Conservation (phyloP, 2,113 vertebrate species). For the Phrynocephalus versicolor region DNA sequence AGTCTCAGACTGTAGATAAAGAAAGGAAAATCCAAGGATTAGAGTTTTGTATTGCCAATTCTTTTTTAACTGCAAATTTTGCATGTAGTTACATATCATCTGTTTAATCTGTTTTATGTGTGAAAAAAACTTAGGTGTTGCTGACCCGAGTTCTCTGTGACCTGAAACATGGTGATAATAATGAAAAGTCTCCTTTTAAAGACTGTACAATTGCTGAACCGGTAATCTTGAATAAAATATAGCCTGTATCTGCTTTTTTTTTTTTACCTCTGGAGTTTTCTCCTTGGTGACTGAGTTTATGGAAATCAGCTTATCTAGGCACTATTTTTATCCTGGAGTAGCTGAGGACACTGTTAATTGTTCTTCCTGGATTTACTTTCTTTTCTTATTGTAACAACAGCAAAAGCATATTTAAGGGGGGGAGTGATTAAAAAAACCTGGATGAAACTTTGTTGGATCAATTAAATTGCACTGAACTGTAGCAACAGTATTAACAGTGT, state of each 20-base stretch:
- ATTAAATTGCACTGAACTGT: not conserved
- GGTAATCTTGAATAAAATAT: conserved; percentile 70
- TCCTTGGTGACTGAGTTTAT: conserved; percentile 33
- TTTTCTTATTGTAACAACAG: conserved; percentile 45
- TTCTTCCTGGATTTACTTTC: conserved; percentile 16
- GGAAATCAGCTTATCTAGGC: conserved; percentile 12
- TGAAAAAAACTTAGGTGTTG: conserved; percentile 73
- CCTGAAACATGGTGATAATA: conserved; percentile 78
- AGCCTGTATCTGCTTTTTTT: conserved; percentile 21
- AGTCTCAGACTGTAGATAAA: not conserved
- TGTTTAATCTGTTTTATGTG: conserved; percentile 25
- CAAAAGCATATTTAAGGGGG: conserved; percentile 27
- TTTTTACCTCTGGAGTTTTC: conserved; percentile 33
- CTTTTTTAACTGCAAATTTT: not conserved
- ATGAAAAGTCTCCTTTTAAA: conserved; percentile 81
- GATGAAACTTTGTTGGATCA: not conserved
- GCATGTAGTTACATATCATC: not conserved
- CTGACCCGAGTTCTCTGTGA: conserved; percentile 79
- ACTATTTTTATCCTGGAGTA: conserved; percentile 43
- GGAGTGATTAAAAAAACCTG: conserved; percentile 8
- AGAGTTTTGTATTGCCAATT: not conserved
- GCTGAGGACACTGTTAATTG: conserved; percentile 31
- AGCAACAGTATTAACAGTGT: not conserved
- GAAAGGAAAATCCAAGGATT: not conserved
- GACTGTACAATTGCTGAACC: conserved; percentile 68